These are phyloP conservation scores for Microtus montanus DNA, from an alignment of 2,113 vertebrate genomes.

Conservation along the genomic window DNA sequence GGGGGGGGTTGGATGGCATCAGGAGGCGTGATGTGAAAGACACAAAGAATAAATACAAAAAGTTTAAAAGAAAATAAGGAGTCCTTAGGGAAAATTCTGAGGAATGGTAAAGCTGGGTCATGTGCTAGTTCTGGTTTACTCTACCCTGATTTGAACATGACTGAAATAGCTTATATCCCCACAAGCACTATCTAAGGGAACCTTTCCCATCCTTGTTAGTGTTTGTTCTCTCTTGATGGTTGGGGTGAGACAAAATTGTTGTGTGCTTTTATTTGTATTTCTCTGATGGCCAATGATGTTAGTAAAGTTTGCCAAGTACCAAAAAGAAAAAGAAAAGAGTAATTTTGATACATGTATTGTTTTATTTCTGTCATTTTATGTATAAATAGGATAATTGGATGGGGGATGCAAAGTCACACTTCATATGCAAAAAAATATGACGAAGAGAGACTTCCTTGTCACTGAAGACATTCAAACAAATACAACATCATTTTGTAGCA, in stretches of 20 bases:
- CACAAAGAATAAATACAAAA: background rate
- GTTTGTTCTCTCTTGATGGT: no score
- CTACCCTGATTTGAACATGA: background rate
- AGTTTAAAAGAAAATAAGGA: background rate
- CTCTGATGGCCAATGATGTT: no score
- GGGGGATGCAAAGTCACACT: background rate
- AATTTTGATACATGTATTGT: background rate
- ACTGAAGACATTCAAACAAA: background rate
- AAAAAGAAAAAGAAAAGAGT: background rate
- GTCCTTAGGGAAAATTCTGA: background rate
- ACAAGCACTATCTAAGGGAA: background rate
- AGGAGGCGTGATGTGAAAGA: background rate
- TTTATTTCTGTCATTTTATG: background rate
- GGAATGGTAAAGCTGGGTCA: background rate
- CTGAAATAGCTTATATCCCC: background rate
- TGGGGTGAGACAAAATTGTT: no score
- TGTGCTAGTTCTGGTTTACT: background rate
- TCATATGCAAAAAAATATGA: background rate
- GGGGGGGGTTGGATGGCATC: no score
- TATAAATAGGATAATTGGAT: background rate
- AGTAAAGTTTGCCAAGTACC: no score
- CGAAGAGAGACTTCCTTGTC: conserved; percentile 6
- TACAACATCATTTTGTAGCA: background rate
- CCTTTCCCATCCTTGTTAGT: background rate
- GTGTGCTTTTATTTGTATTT: no score